phyloP scores from a whole-genome alignment of 2,888 invertebrate genomes.

The Heliconius charithonia region DNA sequence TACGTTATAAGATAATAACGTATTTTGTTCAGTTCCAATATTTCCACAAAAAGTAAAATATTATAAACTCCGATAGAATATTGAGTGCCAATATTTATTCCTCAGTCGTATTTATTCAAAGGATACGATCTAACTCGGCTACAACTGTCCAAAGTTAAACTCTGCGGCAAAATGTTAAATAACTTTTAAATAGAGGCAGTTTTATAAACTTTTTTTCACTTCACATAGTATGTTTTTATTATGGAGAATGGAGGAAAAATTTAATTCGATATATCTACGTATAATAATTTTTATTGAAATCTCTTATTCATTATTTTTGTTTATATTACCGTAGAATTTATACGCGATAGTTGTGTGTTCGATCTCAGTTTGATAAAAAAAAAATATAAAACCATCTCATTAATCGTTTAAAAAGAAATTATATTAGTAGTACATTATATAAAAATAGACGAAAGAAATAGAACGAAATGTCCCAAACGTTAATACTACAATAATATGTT shows the following conservation, averaged over 20 bases:
- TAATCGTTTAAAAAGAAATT: too few relatives aligned
- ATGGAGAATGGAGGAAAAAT: too few relatives aligned
- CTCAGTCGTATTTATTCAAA: constrained; percentile 22
- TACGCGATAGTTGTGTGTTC: too few relatives aligned
- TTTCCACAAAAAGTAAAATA: constrained; percentile 13
- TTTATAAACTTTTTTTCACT: constrained; percentile 6
- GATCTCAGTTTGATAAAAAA: too few relatives aligned
- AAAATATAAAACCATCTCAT: too few relatives aligned
- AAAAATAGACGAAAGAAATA: too few relatives aligned
- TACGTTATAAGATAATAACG: not conserved
- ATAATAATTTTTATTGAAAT: not conserved
- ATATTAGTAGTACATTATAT: too few relatives aligned
- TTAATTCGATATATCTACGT: too few relatives aligned
- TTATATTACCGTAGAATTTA: too few relatives aligned
- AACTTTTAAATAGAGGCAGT: not conserved
- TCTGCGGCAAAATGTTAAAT: not conserved
- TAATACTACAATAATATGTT: too few relatives aligned
- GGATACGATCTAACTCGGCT: constrained; percentile 19
- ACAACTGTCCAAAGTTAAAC: constrained; percentile 27
- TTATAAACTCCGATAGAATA: constrained; percentile 9
- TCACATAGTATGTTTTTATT: not conserved
- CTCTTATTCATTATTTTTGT: not conserved
- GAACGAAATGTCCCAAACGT: too few relatives aligned
- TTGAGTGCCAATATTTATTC: constrained; percentile 23
- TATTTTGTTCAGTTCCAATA: not conserved